Percentiles rank a stretch among this genome's conserved stretches.
Conservation (phyloP, 2,888 invertebrate genomes). For the Lycaena phlaeas region DNA sequence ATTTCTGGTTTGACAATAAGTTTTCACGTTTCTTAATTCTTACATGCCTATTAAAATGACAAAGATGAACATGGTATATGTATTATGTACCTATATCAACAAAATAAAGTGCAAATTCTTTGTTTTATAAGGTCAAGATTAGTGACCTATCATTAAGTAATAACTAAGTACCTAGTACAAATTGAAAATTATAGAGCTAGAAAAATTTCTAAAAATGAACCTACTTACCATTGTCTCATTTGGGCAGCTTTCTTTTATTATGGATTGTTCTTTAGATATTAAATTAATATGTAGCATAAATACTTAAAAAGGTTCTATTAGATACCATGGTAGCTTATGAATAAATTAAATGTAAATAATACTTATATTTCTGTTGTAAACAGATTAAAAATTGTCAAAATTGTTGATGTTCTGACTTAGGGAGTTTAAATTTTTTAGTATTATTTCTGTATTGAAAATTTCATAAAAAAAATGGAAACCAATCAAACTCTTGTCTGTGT, state of each 20-base stretch:
- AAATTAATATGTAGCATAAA: not conserved
- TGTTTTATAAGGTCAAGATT: not conserved
- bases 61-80: too few species aligned
- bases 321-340: not conserved
- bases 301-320: constrained; percentile 6
- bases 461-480: not conserved
- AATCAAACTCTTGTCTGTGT: not conserved
- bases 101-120: not conserved
- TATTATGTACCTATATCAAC: too few species aligned
- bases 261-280: not conserved
- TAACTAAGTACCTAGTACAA: constrained; percentile 1
- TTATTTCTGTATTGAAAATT: not conserved
- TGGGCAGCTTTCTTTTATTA: not conserved
- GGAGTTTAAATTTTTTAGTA: not conserved
- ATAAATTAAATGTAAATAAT: constrained; percentile 1
- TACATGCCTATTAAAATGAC: too few species aligned
- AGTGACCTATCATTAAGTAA: not conserved
- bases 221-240: not conserved
- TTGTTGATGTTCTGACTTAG: not conserved
- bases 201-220: not conserved
- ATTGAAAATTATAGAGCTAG: not conserved
- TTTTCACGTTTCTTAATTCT: too few species aligned
- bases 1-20: too few species aligned
- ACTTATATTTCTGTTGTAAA: not conserved
- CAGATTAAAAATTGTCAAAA: not conserved